A percentile compares a stretch with the other conserved stretches of the same genome.
Evolutionary conservation across 2,113 vertebrate species (phyloP).

Genomic region (Hippocampus barbouri): DNA sequence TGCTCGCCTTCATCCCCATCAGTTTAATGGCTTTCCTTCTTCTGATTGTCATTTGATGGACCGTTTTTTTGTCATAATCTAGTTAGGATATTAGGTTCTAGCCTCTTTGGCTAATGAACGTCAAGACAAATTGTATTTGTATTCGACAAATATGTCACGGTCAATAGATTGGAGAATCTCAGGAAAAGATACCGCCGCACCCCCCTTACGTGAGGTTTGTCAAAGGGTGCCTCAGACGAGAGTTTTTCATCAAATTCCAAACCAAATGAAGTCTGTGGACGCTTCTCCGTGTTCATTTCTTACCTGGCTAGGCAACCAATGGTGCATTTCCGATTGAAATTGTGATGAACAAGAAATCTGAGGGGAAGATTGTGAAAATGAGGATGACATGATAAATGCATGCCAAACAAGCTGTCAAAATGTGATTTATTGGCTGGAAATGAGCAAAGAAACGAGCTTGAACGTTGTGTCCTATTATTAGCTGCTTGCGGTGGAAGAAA

Average conservation of each 20-base stretch:
- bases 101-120: neutral
- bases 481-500: neutral
- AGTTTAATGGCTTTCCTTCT: constrained; percentile 19
- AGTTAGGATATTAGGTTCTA: neutral
- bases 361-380: neutral
- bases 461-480: neutral
- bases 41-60: constrained; percentile 5
- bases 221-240: neutral
- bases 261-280: neutral
- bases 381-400: neutral
- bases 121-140: too few species aligned
- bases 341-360: neutral
- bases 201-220: neutral
- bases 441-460: neutral
- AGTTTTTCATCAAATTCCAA: neutral
- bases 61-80: neutral
- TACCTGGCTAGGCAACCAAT: neutral
- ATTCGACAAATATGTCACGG: too few species aligned
- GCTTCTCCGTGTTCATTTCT: neutral
- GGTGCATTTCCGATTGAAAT: neutral
- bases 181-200: neutral
- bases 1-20: constrained; percentile 6
- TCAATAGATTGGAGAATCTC: too few species aligned
- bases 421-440: neutral
- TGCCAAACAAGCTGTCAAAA: neutral